Conservation (phyloP, 2,113 vertebrate species). For the Lichenostomus cassidix region DNA sequence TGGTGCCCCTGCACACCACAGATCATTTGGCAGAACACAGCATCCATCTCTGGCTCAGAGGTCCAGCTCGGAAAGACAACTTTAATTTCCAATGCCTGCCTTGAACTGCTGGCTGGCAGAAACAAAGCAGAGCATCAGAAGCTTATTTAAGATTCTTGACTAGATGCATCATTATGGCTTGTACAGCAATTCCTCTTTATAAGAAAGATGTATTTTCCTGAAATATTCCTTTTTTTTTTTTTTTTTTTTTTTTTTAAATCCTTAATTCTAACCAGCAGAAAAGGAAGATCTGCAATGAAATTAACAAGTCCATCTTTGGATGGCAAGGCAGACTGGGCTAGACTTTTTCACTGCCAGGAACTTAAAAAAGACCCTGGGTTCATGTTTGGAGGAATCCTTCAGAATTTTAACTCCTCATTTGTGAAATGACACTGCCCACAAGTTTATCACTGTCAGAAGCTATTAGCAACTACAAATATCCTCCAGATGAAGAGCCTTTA, state of each 20-base stretch:
- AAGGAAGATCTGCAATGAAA: not conserved
- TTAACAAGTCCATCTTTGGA: not conserved
- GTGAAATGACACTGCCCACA: not conserved
- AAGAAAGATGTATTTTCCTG: not conserved
- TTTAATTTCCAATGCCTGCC: not conserved
- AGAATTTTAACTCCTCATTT: constrained; percentile 39
- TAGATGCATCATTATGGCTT: not conserved
- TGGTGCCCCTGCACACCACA: not conserved
- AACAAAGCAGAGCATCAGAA: not conserved
- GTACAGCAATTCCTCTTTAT: not conserved
- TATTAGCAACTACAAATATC: not conserved
- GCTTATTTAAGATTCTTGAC: not conserved
- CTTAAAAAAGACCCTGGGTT: not conserved
- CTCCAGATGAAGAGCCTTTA: not conserved
- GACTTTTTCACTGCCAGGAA: not conserved
- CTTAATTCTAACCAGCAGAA: not conserved
- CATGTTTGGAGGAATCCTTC: constrained; percentile 23
- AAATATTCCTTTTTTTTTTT: not conserved
- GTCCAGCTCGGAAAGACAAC: not conserved
- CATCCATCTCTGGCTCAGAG: not conserved
- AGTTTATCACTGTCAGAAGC: not conserved
- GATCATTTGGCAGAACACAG: fast-evolving
- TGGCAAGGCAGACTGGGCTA: not conserved
- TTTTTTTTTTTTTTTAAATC: not conserved
- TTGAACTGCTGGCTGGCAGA: not conserved